Percentiles rank a stretch among this genome's conserved stretches.
These are phyloP conservation scores for Phalacrocorax pelagicus DNA, from an alignment of 2,113 vertebrate species.

Conservation along the genomic window DNA sequence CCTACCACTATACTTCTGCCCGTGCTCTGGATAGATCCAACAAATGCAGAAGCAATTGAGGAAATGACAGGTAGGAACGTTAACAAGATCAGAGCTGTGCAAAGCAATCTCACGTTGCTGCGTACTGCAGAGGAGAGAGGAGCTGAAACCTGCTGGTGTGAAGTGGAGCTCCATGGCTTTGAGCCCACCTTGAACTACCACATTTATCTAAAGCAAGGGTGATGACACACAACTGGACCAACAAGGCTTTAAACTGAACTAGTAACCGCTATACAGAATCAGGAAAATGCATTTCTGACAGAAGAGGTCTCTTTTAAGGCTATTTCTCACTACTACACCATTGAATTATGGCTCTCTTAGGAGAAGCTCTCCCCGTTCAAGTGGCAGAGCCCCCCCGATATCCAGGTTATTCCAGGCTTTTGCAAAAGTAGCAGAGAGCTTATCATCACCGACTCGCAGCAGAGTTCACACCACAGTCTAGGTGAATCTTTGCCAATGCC, in stretches of 20 bases:
- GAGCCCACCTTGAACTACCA: neutral
- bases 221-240: conserved; percentile 28
- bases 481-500: neutral
- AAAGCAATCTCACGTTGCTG: rapidly evolving
- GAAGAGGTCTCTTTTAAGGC: neutral
- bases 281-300: neutral
- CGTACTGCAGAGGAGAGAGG: neutral
- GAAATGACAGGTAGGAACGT: neutral
- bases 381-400: neutral
- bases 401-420: neutral
- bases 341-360: neutral
- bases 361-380: neutral
- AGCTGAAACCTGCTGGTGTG: neutral
- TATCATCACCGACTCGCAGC: neutral
- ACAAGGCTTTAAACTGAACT: neutral
- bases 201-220: conserved; percentile 8
- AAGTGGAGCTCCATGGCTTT: neutral
- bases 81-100: neutral
- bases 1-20: neutral
- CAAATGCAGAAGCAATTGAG: neutral
- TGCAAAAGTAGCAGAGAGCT: neutral
- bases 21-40: neutral
- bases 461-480: neutral
- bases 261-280: neutral
- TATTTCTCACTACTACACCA: neutral